phyloP scores from a whole-genome alignment of 2,888 invertebrate genomes.

The Sarcophaga caerulescens region DNA sequence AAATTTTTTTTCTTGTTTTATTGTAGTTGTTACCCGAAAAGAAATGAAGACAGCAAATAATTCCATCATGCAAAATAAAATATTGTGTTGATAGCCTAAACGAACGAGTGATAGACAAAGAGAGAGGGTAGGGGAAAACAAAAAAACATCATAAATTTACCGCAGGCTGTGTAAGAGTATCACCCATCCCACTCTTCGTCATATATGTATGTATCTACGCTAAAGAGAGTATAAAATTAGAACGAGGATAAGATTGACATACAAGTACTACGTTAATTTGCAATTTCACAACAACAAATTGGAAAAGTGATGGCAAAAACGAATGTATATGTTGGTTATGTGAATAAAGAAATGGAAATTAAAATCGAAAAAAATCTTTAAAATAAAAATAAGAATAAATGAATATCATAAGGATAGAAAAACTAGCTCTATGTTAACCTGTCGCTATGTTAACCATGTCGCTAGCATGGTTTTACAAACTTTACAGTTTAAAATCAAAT shows the following conservation, averaged over 20 bases:
- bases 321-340: background rate
- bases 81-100: slow-evolving; percentile 4
- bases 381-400: no score
- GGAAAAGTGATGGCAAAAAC: background rate
- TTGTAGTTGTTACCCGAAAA: background rate
- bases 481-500: no score
- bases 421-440: no score
- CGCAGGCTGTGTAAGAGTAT: slow-evolving; percentile 48
- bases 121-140: background rate
- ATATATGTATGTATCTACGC: background rate
- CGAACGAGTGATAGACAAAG: background rate
- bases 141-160: slow-evolving; percentile 47
- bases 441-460: no score
- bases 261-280: slow-evolving; percentile 49
- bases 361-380: no score
- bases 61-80: slow-evolving; percentile 6
- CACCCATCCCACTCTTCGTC: slow-evolving; percentile 10
- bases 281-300: background rate
- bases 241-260: slow-evolving; percentile 63
- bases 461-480: no score
- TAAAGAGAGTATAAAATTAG: slow-evolving; percentile 59
- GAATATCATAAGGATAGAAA: no score
- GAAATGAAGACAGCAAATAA: background rate
- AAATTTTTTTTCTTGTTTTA: background rate
- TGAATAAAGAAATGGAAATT: no score